A percentile compares a stretch with the other conserved stretches of the same genome.
phyloP scores from a whole-genome alignment of 2,113 vertebrate genomes.

The Myanophis thanlyinensis region DNA sequence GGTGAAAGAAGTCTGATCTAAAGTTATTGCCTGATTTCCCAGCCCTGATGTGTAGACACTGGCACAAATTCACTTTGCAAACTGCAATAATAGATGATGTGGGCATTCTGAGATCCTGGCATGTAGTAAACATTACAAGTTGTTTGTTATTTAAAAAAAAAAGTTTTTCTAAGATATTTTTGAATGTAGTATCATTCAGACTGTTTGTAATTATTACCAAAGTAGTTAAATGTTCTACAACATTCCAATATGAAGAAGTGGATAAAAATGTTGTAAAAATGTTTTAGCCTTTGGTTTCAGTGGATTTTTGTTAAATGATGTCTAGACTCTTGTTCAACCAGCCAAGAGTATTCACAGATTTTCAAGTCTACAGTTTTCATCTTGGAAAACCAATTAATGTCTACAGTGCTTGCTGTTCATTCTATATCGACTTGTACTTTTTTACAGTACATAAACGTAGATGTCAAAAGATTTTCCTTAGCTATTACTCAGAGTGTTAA shows the following conservation, averaged over 20 bases:
- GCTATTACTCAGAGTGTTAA: background rate
- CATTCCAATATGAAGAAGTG: conserved; percentile 26
- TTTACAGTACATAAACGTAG: conserved; percentile 5
- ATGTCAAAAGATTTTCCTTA: conserved; percentile 27
- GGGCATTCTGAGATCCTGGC: background rate
- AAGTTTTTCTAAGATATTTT: background rate
- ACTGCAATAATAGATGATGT: background rate
- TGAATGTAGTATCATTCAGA: background rate
- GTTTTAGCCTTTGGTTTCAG: conserved; percentile 18
- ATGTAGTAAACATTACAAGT: background rate
- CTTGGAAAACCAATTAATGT: conserved; percentile 32
- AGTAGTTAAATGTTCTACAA: background rate
- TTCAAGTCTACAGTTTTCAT: background rate
- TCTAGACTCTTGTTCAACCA: conserved; percentile 28
- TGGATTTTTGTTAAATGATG: background rate
- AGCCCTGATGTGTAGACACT: background rate
- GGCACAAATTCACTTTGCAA: background rate
- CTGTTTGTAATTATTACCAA: background rate
- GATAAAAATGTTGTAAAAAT: background rate
- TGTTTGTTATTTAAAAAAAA: too few relatives aligned
- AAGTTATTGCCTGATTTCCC: background rate
- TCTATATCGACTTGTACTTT: conserved; percentile 23
- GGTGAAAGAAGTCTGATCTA: background rate
- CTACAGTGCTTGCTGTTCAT: background rate
- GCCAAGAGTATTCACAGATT: background rate